A percentile compares a stretch with the other conserved stretches of the same genome.
Conservation (phyloP, 23 tunicate species). For the Aplidium turbinatum region DNA sequence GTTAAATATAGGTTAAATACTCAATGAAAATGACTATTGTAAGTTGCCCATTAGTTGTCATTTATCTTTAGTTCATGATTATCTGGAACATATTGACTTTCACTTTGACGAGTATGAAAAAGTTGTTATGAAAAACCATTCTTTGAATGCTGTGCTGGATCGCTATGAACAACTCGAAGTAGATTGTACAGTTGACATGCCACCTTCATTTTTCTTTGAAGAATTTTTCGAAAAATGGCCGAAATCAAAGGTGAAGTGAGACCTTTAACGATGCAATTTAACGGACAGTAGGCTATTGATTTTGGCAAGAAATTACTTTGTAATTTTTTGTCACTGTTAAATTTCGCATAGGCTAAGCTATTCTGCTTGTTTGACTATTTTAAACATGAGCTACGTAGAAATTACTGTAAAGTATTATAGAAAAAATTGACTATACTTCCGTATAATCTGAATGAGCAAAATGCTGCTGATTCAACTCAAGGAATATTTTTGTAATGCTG, state of each 20-base stretch:
- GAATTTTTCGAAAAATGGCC: slow-evolving; percentile 51
- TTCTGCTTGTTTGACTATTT: too few relatives aligned
- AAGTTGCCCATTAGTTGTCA: too few relatives aligned
- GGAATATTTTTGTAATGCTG: neutral
- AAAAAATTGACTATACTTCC: too few relatives aligned
- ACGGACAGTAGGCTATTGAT: too few relatives aligned
- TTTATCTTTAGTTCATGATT: slow-evolving; percentile 56
- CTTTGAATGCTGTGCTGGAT: slow-evolving; percentile 34
- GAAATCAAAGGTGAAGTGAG: slow-evolving; percentile 49
- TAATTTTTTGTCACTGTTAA: too few relatives aligned
- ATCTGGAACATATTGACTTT: slow-evolving; percentile 42
- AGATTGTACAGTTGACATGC: slow-evolving; percentile 53
- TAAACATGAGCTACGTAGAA: too few relatives aligned
- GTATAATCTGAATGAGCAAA: too few relatives aligned
- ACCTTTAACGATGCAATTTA: too few relatives aligned
- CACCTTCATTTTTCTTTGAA: slow-evolving; percentile 54
- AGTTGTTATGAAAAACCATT: neutral
- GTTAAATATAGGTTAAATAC: neutral
- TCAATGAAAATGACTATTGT: neutral
- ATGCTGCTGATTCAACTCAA: too few relatives aligned
- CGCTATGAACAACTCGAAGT: slow-evolving; percentile 21
- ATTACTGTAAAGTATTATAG: too few relatives aligned
- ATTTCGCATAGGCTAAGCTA: too few relatives aligned
- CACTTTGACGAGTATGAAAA: slow-evolving; percentile 37
- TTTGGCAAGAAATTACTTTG: too few relatives aligned